Conservation (phyloP, 2,797 vertebrate species). For the Fundulus diaphanus region DNA sequence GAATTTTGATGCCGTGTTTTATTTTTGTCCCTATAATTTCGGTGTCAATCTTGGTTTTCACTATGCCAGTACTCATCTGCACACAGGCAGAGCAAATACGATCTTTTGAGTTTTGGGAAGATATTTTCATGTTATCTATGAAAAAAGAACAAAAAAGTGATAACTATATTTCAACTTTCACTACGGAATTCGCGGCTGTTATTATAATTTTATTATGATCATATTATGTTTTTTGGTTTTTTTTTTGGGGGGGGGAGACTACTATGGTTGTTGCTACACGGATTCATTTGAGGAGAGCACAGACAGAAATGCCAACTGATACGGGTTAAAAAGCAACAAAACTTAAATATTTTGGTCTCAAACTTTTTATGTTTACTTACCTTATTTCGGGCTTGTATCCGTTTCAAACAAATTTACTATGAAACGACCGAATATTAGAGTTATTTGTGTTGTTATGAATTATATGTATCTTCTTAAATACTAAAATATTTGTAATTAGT, state of each 20-base stretch:
- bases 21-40: too few relatives aligned
- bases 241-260: neutral
- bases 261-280: constrained; percentile 6
- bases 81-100: neutral
- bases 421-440: neutral
- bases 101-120: neutral
- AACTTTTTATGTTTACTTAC: neutral
- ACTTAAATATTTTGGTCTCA: neutral
- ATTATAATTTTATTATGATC: too few relatives aligned
- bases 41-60: neutral
- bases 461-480: neutral
- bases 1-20: too few relatives aligned
- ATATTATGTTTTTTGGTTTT: too few relatives aligned
- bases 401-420: neutral
- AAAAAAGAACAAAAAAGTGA: too few relatives aligned
- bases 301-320: neutral
- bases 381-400: neutral
- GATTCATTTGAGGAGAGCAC: constrained; percentile 4
- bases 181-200: neutral
- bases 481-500: neutral
- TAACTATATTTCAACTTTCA: neutral
- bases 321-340: neutral
- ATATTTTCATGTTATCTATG: neutral
- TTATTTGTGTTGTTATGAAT: neutral
- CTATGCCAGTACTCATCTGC: too few relatives aligned